Percentiles rank a stretch among this genome's conserved stretches.
phyloP scores from a whole-genome alignment of 1,140 invertebrate genomes.

The Mycetomoellerius zeteki region DNA sequence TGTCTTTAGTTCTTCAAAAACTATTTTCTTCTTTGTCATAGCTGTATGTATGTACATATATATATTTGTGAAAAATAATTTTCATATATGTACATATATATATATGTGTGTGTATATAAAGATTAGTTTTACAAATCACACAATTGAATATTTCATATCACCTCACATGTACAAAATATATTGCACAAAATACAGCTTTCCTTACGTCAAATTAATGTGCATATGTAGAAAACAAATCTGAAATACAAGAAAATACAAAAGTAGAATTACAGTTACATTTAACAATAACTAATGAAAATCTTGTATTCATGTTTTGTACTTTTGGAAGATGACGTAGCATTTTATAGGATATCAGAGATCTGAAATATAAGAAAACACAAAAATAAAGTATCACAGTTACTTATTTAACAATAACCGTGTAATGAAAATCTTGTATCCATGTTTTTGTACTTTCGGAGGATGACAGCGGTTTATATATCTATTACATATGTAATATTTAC shows the following conservation, averaged over 20 bases:
- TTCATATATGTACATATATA: neutral
- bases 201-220: neutral
- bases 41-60: neutral
- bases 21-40: neutral
- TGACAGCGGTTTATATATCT: neutral
- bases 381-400: neutral
- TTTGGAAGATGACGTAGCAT: neutral
- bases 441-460: constrained; percentile 32
- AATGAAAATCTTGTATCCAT: constrained; percentile 3
- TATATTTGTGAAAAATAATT: neutral
- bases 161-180: constrained; percentile 31
- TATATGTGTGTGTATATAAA: too few species aligned
- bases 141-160: constrained; percentile 20
- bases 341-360: neutral
- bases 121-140: constrained; percentile 25
- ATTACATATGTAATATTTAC: neutral
- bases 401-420: neutral
- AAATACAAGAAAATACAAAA: constrained; percentile 13
- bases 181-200: constrained; percentile 11
- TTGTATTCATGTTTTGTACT: constrained; percentile 33
- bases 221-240: neutral
- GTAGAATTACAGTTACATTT: constrained; percentile 3
- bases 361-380: constrained; percentile 4
- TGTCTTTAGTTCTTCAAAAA: constrained; percentile 2
- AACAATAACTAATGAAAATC: constrained; percentile 7